Conservation (phyloP, 92 coral and sea anemone species). For the Epizoanthus illoricatus region DNA sequence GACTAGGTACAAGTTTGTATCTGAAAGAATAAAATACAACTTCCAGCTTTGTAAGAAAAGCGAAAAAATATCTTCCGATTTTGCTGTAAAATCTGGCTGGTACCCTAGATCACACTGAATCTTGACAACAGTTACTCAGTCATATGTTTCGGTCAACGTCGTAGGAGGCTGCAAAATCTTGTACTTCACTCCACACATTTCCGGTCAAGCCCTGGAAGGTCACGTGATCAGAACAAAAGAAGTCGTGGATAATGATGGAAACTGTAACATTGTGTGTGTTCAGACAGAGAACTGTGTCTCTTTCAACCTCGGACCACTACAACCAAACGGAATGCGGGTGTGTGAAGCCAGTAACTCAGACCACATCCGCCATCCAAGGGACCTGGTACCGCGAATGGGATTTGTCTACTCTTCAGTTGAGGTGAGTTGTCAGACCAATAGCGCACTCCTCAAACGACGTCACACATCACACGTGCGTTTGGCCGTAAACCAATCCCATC, state of each 20-base stretch:
- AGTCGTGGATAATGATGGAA: not conserved
- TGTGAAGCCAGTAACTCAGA: slow-evolving; percentile 11
- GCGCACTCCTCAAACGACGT: no score
- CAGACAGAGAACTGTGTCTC: not conserved
- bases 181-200: not conserved
- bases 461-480: no score
- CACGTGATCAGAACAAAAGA: not conserved
- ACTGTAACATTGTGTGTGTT: not conserved
- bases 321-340: not conserved
- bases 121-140: no score
- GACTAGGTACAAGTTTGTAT: no score
- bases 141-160: no score
- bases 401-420: not conserved
- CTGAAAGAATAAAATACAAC: no score
- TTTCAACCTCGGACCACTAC: not conserved
- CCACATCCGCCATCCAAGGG: not conserved
- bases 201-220: not conserved
- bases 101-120: no score
- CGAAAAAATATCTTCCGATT: no score
- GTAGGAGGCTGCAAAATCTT: not conserved
- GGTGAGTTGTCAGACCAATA: not conserved
- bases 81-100: no score
- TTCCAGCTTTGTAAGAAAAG: no score
- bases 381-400: not conserved
- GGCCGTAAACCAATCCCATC: no score